Evolutionary conservation across 1,140 invertebrate species (phyloP).

Genomic region (Lineus longissimus): DNA sequence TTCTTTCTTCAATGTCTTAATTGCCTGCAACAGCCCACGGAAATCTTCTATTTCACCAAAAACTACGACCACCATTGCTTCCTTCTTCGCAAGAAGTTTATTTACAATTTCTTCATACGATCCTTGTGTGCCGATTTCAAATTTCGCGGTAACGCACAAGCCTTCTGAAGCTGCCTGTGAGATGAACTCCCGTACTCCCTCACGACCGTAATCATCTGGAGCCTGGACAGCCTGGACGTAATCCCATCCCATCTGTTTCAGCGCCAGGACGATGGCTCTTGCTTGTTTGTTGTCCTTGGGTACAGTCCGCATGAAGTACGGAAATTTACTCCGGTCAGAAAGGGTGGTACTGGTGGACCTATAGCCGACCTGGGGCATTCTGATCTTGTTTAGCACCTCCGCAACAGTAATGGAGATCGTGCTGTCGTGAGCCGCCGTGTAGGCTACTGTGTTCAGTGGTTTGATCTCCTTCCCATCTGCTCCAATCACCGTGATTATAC

Average conservation of each 20-base stretch:
- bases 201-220: constrained; percentile 18
- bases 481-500: neutral
- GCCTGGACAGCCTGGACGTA: constrained; percentile 35
- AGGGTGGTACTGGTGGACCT: constrained; percentile 55
- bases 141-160: constrained; percentile 40
- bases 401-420: constrained; percentile 31
- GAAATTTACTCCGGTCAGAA: constrained; percentile 62
- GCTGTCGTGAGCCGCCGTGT: constrained; percentile 27
- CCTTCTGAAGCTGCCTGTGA: constrained; percentile 35
- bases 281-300: constrained; percentile 75
- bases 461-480: constrained; percentile 15
- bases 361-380: constrained; percentile 74
- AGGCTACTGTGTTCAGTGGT: constrained; percentile 33
- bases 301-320: constrained; percentile 72
- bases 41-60: constrained; percentile 18
- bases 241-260: constrained; percentile 34
- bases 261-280: constrained; percentile 60
- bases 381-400: constrained; percentile 56
- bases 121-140: constrained; percentile 16
- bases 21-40: constrained; percentile 21
- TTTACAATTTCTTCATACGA: constrained; percentile 20
- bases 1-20: constrained; percentile 17
- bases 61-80: constrained; percentile 31
- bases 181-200: constrained; percentile 24
- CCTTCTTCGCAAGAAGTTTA: constrained; percentile 18